Evolutionary conservation across 1,140 invertebrate genomes (phyloP), one percentile per base, ranked within the genome.

Genomic region (Nephila pilipes): DNA sequence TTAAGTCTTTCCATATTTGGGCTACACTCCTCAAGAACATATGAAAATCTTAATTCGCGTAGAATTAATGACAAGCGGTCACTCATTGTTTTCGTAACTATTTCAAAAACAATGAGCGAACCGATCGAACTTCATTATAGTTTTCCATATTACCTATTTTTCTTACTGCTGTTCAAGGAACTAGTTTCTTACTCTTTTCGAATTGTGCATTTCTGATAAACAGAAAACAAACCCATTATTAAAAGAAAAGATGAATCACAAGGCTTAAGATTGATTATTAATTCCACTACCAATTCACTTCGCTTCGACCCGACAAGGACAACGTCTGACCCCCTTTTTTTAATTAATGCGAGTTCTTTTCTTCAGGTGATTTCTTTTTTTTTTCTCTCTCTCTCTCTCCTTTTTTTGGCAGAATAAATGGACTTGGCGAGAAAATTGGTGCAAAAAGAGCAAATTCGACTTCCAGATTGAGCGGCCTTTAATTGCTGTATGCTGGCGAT

Each of bases 401-500:
- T 10, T 5, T 32, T 75, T 32, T 75, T 75, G 69, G 69, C 32
- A 29, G 69, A 75, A 36, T 36, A 32, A 69, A 75, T 75, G 29
- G 25, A 32, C 69, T 75, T 75, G 69, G 69, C 69, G 29, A 18
- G 29, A 29, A 75, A 36, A n/a, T 65, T 29, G 63, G 46, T 46
- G 46, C 46, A 65, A 65, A 65, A 65, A 46, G 46, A 46, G 22
- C 25, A 65, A 75, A 46, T 46, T 46, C 46, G 46, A 10, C 46
- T 46, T 6, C 46, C 46, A 46, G 29, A 75, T 25, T 18, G 69
- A 75, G 69, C 14, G 5, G 25, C 69, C 69, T 32, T 75, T 75
- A 75, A 75, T 75, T 75, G 69, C 29, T 75, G n/a, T 25, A 29
- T 18, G 69, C 69, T 65, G 69, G 29, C 32, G 32, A 75, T 75